Conservation (phyloP, 1,140 invertebrate genomes). For the Argopecten irradians region DNA sequence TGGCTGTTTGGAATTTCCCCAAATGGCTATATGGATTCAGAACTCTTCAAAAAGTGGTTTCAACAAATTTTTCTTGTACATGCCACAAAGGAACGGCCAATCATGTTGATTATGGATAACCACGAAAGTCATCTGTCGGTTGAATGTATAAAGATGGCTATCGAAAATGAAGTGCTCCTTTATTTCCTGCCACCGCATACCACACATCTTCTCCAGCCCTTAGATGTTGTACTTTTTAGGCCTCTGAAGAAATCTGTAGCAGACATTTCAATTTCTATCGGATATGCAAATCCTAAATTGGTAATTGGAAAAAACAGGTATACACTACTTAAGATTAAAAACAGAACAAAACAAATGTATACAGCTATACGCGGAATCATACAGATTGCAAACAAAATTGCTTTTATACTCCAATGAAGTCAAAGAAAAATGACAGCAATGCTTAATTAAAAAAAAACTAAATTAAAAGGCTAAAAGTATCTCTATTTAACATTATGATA, state of each 20-base stretch:
- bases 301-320: no score
- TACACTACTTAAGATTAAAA: no score
- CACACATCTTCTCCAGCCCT: slow-evolving; percentile 32
- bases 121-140: slow-evolving; percentile 29
- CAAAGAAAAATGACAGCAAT: no score
- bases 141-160: slow-evolving; percentile 26
- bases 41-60: slow-evolving; percentile 32
- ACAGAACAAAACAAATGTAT: no score
- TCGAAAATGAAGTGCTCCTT: not conserved
- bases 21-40: slow-evolving; percentile 35
- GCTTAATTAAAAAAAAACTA: no score
- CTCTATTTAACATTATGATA: no score
- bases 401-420: no score
- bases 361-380: no score
- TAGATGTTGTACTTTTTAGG: not conserved
- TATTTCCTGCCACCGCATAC: slow-evolving; percentile 26
- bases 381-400: no score
- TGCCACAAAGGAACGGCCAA: not conserved
- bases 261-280: no score
- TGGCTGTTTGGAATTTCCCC: slow-evolving; percentile 12
- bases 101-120: slow-evolving; percentile 31
- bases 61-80: not conserved
- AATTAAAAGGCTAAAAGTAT: no score
- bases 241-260: not conserved
- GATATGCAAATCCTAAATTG: no score